Conservation (phyloP, 1,140 invertebrate genomes). For the Oppia nitens region DNA sequence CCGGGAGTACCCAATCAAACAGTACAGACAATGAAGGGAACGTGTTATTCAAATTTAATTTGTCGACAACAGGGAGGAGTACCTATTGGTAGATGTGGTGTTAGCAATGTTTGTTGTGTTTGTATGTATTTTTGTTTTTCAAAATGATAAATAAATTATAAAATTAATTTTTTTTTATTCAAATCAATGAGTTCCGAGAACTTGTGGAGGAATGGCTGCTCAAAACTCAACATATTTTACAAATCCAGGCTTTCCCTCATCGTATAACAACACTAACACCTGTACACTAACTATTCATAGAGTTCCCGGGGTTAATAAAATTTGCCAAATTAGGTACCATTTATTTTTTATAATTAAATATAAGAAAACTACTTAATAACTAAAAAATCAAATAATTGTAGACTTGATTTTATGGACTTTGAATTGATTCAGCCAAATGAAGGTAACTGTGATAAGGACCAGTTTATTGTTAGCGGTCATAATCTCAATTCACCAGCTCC, state of each 20-base stretch:
- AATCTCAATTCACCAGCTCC: constrained; percentile 46
- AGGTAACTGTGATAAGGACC: constrained; percentile 50
- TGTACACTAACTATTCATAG: constrained; percentile 50
- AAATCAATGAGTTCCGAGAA: constrained; percentile 12
- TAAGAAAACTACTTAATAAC: background rate
- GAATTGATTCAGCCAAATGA: constrained; percentile 35
- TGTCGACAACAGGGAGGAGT: constrained; percentile 20
- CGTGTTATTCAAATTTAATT: constrained; percentile 19
- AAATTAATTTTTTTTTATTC: background rate
- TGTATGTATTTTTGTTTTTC: constrained; percentile 18
- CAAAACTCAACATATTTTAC: constrained; percentile 20
- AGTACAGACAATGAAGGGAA: constrained; percentile 9
- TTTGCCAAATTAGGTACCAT: constrained; percentile 56
- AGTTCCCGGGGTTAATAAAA: constrained; percentile 31
- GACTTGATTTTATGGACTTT: constrained; percentile 54
- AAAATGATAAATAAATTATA: constrained; percentile 4
- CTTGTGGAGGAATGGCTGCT: constrained; percentile 17
- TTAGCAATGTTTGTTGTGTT: constrained; percentile 20
- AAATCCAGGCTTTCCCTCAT: constrained; percentile 19
- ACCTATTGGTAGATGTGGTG: constrained; percentile 21
- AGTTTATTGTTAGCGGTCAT: constrained; percentile 47
- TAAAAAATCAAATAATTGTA: background rate
- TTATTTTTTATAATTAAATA: no score
- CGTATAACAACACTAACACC: constrained; percentile 20
- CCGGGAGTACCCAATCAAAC: background rate